Percentiles rank a stretch among this genome's conserved stretches.
Conservation (phyloP, 2,113 vertebrate species). For the Ovis aries region ARS-UI_Ramb_v3.0 NC_056061.1:86423501-86424000, state of each 20-base stretch:
- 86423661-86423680: neutral
- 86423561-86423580: constrained; percentile 34
- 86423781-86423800: constrained; percentile 35
- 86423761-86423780: constrained; percentile 42
- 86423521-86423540: constrained; percentile 63
- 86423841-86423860: neutral
- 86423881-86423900: neutral
- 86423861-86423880: fast-evolving
- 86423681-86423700: neutral
- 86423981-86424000: too few relatives aligned
- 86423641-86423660: neutral
- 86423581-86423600: constrained; percentile 72
- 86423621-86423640: neutral
- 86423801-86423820: neutral
- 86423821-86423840: neutral
- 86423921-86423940: neutral
- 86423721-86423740: neutral
- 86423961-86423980: neutral
- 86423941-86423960: neutral
- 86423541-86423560: neutral
- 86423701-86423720: neutral
- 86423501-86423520: constrained; percentile 60
- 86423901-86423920: neutral
- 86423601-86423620: constrained; percentile 50
- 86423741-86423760: constrained; percentile 42